These are phyloP conservation scores for Augochlorella aurata DNA, from an alignment of 2,888 invertebrate species.

Conservation along the genomic window DNA sequence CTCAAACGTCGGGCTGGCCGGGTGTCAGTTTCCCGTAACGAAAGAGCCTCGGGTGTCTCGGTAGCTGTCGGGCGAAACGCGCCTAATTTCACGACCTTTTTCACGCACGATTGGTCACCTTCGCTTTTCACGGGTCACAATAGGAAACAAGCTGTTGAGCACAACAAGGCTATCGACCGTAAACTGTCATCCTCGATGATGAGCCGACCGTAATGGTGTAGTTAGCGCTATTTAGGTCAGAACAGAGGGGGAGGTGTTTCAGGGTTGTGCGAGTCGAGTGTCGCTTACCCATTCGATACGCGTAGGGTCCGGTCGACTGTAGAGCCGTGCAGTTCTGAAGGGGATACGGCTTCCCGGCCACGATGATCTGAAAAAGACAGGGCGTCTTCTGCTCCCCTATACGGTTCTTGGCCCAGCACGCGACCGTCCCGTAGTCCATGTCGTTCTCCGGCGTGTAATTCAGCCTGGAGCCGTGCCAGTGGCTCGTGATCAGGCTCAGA, in stretches of 20 bases:
- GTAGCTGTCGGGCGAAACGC: slow-evolving; percentile 29
- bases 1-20: not conserved
- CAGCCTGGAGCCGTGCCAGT: slow-evolving; percentile 88
- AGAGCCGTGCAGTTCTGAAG: slow-evolving; percentile 92
- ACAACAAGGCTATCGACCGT: slow-evolving; percentile 45
- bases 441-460: slow-evolving; percentile 94
- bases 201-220: slow-evolving; percentile 46
- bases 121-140: slow-evolving; percentile 31
- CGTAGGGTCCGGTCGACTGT: slow-evolving; percentile 77
- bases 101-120: slow-evolving; percentile 52
- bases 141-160: slow-evolving; percentile 62
- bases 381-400: slow-evolving; percentile 92
- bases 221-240: slow-evolving; percentile 49
- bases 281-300: slow-evolving; percentile 77
- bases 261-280: not conserved
- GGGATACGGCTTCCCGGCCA: slow-evolving; percentile 94
- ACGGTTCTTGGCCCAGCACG: slow-evolving; percentile 92
- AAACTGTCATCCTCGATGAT: slow-evolving; percentile 37
- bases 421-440: slow-evolving; percentile 93
- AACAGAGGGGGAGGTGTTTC: slow-evolving; percentile 15
- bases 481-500: slow-evolving; percentile 73
- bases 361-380: slow-evolving; percentile 93
- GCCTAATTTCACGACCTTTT: slow-evolving; percentile 65
- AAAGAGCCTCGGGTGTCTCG: slow-evolving; percentile 14
- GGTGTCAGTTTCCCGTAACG: slow-evolving; percentile 38